Evolutionary conservation across 2,888 invertebrate species (phyloP).

Genomic region (Yponomeuta plumbellus): DNA sequence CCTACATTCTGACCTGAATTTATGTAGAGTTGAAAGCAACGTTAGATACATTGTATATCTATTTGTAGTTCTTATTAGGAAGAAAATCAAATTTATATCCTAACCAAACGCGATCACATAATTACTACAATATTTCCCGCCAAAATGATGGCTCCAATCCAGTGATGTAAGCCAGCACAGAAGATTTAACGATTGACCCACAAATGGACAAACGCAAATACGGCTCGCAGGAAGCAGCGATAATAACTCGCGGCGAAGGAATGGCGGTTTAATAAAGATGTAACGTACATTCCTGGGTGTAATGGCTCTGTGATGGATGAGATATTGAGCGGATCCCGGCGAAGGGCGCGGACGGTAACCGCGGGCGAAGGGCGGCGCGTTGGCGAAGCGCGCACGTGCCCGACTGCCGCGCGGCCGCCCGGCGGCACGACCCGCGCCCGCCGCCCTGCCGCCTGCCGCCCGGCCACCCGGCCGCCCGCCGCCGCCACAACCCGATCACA

Average conservation of each 20-base stretch:
- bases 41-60: no score
- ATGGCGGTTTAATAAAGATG: slow-evolving; percentile 12
- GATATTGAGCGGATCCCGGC: slow-evolving; percentile 53
- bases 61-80: background rate
- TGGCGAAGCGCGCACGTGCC: slow-evolving; percentile 67
- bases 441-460: slow-evolving; percentile 33
- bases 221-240: background rate
- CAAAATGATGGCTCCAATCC: slow-evolving; percentile 45
- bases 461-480: slow-evolving; percentile 28
- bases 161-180: slow-evolving; percentile 64
- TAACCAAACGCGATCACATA: background rate
- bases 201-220: slow-evolving; percentile 27
- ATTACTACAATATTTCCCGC: slow-evolving; percentile 50
- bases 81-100: background rate
- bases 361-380: slow-evolving; percentile 45
- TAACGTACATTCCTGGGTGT: slow-evolving; percentile 7
- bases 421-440: slow-evolving; percentile 45
- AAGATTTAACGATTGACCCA: slow-evolving; percentile 61
- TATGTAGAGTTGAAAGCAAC: no score
- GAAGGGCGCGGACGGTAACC: slow-evolving; percentile 32
- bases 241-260: slow-evolving; percentile 5
- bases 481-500: slow-evolving; percentile 30
- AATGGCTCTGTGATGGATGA: slow-evolving; percentile 22
- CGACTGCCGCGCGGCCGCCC: slow-evolving; percentile 60
- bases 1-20: no score